Conservation (phyloP, 2,888 invertebrate genomes). For the Pyralis farinalis region DNA sequence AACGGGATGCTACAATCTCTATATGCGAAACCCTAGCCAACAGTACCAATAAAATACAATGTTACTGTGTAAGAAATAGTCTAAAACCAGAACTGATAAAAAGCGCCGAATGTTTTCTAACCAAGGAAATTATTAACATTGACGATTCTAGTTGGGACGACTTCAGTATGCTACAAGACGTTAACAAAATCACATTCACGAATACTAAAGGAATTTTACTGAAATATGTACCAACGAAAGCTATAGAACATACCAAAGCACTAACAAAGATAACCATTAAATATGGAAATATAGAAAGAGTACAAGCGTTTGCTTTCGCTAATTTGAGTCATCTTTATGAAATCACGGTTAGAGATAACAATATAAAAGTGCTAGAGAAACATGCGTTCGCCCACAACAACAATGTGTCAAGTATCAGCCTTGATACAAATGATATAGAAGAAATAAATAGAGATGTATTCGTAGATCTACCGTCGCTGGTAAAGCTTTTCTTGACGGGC, state of each 20-base stretch:
- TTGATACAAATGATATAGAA: slow-evolving; percentile 86
- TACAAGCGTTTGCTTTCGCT: slow-evolving; percentile 86
- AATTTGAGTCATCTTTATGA: slow-evolving; percentile 84
- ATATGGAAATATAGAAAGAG: slow-evolving; percentile 84
- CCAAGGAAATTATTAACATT: slow-evolving; percentile 75
- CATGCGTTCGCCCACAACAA: slow-evolving; percentile 86
- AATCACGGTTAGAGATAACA: slow-evolving; percentile 84
- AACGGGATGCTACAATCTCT: slow-evolving; percentile 38
- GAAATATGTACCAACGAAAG: slow-evolving; percentile 84
- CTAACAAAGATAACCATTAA: slow-evolving; percentile 82
- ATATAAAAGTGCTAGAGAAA: slow-evolving; percentile 82
- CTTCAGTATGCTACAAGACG: slow-evolving; percentile 82
- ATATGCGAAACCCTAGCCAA: slow-evolving; percentile 55
- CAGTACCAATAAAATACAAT: slow-evolving; percentile 53
- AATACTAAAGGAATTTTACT: slow-evolving; percentile 83
- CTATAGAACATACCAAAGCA: slow-evolving; percentile 80
- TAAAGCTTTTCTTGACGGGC: slow-evolving; percentile 88
- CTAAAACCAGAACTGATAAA: slow-evolving; percentile 55
- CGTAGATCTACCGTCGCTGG: slow-evolving; percentile 84
- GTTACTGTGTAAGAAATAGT: slow-evolving; percentile 47
- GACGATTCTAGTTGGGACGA: slow-evolving; percentile 85
- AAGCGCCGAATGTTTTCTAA: slow-evolving; percentile 86
- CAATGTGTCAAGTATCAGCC: slow-evolving; percentile 82
- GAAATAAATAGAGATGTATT: slow-evolving; percentile 89
- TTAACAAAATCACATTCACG: slow-evolving; percentile 83